Base-by-base conservation (phyloP, 2,113 vertebrate species). In the Nannobrachium achirus region DNA sequence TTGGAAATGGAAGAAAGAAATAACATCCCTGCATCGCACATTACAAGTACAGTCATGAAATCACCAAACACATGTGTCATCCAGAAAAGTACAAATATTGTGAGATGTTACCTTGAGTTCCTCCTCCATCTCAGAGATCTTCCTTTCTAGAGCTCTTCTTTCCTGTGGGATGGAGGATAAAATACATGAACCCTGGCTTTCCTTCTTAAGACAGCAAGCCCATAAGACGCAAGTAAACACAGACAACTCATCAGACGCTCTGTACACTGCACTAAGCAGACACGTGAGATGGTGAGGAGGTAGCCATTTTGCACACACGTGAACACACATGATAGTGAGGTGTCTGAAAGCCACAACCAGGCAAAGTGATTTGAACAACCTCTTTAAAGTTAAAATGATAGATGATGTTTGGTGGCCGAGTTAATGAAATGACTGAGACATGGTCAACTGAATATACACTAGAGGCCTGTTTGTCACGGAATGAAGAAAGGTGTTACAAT, bases 71-170 rank as follows among this genome's bases (percentile, higher is more conserved):
- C 18, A 5, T 33, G 45, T 56, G 45, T 49, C 49, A 18, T 8
- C 4, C 41, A 41, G 6, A 1, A 15, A 60, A 11, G 42, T 10
- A 10, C 18, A 25, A 59, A 41, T 41, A 20, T 40, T 10, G 50
- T 20, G 7, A 10, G 56, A 8, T 1, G 16, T 33, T 94, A 99
- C 98, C 96, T 99, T 99, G 66, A 99, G 95, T 87, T 99, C 97
- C 89, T 99, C 97, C 94, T 99, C 98, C 97, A 99, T 99, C 92
- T 99, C 98, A 96, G 97, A 98, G 90, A 99, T 98, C 94, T 97
- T 97, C 95, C 98, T 98, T 97, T 99, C 97, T 93, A 99, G 93
- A 68, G 96, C 97, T 94, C 96, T 96, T 96, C 94, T 95, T 97
- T 99, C 98, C 98, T 99, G 92, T 60, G n/a, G 55, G 48, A 44